Evolutionary conservation across 2,797 vertebrate genomes (phyloP).

Genomic region (Amblyopsis hoosieri): DNA sequence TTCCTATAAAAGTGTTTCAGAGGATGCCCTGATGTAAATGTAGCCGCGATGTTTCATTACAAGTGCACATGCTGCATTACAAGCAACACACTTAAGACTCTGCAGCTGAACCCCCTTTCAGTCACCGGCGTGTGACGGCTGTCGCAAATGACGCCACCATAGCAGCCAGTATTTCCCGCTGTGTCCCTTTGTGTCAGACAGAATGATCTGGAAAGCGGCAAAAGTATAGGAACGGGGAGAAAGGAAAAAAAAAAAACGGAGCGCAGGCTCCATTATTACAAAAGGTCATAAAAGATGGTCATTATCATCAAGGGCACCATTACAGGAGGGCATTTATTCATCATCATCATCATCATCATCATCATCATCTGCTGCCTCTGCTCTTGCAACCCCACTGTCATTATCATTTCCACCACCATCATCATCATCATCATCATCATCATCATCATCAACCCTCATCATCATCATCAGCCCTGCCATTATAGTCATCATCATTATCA

Average conservation of each 20-base stretch:
- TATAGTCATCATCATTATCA: slow-evolving; percentile 86
- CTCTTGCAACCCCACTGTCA: slow-evolving; percentile 63
- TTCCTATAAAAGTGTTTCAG: background rate
- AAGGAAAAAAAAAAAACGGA: slow-evolving; percentile 49
- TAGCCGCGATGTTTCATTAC: background rate
- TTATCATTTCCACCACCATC: slow-evolving; percentile 66
- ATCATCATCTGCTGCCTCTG: slow-evolving; percentile 65
- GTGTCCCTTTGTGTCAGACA: slow-evolving; percentile 61
- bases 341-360: slow-evolving; percentile 83
- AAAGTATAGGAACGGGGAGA: slow-evolving; percentile 57
- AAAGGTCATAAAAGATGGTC: slow-evolving; percentile 78
- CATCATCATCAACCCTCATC: slow-evolving; percentile 55
- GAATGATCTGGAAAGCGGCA: slow-evolving; percentile 59
- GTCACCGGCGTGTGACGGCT: slow-evolving; percentile 14
- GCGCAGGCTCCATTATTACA: slow-evolving; percentile 66
- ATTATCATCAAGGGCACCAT: slow-evolving; percentile 84
- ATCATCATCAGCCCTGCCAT: slow-evolving; percentile 72
- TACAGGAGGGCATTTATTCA: slow-evolving; percentile 78
- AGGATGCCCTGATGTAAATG: background rate
- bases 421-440: slow-evolving; percentile 68
- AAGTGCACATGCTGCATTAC: background rate
- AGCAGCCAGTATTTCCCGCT: slow-evolving; percentile 48
- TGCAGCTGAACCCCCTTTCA: background rate
- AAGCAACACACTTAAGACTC: slow-evolving; percentile 9
- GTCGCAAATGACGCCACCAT: slow-evolving; percentile 32